phyloP scores from a whole-genome alignment of 2,888 invertebrate species.

The Epinotia bilunana region DNA sequence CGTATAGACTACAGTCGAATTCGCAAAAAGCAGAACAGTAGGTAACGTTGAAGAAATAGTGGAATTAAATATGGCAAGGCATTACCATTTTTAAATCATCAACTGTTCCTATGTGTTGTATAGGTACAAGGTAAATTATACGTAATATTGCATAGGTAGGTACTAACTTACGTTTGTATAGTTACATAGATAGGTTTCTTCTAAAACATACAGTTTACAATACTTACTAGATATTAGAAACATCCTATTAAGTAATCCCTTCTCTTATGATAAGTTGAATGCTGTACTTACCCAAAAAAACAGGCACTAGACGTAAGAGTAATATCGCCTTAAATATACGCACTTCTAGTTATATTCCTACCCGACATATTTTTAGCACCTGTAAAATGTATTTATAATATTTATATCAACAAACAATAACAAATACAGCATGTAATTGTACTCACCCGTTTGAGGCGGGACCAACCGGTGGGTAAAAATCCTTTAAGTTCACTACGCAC shows the following conservation, averaged over 20 bases:
- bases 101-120: neutral
- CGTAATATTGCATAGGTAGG: too few relatives aligned
- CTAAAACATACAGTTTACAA: too few relatives aligned
- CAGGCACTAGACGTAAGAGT: neutral
- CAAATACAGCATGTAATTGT: conserved; percentile 49
- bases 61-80: neutral
- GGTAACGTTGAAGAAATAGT: neutral
- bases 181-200: too few relatives aligned
- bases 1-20: neutral
- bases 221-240: too few relatives aligned
- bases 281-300: neutral
- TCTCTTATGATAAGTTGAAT: neutral
- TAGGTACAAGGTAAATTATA: too few relatives aligned
- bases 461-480: conserved; percentile 42
- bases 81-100: too few relatives aligned
- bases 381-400: neutral
- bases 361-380: neutral
- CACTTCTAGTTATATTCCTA: neutral
- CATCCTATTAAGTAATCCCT: neutral
- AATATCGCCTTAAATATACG: too few relatives aligned
- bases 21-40: too few relatives aligned
- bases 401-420: conserved; percentile 47
- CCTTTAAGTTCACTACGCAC: conserved; percentile 68
- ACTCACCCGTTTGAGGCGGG: conserved; percentile 59
- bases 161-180: too few relatives aligned